A percentile compares a stretch with the other conserved stretches of the same genome.
Evolutionary conservation across 2,113 vertebrate genomes (phyloP).

Genomic region (Bos javanicus): DNA sequence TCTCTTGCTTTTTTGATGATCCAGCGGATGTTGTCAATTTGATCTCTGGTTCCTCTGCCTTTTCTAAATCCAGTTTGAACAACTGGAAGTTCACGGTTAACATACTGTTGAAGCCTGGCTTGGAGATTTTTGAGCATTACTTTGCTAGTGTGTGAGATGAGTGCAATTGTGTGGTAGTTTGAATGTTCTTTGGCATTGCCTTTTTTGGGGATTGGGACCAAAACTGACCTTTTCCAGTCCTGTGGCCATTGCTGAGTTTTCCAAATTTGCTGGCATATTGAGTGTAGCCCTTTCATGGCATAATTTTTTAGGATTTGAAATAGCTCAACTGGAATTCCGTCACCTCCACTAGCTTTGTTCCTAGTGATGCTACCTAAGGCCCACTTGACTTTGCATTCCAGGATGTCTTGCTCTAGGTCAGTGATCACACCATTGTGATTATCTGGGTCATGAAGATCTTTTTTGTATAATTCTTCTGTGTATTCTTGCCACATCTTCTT

Average conservation of each 20-base stretch:
- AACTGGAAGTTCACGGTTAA: neutral
- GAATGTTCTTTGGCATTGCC: neutral
- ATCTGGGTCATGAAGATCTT: neutral
- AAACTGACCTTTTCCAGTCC: neutral
- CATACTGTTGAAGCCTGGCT: neutral
- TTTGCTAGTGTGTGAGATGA: neutral
- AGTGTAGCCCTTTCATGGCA: neutral
- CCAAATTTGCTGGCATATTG: neutral
- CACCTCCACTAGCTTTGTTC: neutral
- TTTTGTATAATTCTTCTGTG: neutral
- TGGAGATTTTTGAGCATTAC: neutral
- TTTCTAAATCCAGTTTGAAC: neutral
- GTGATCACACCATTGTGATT: neutral
- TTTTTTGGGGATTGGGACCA: neutral
- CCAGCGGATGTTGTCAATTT: neutral
- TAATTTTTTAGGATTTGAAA: neutral
- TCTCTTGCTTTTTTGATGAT: neutral
- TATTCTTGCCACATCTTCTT: neutral
- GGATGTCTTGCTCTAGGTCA: neutral
- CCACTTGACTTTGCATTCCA: fast-evolving
- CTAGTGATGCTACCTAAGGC: neutral
- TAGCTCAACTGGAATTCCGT: neutral
- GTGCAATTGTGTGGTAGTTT: neutral
- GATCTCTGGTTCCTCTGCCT: neutral
- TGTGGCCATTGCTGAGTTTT: neutral